These are phyloP conservation scores for Pyxicephalus adspersus DNA, from an alignment of 2,113 vertebrate genomes.

Conservation along the genomic window DNA sequence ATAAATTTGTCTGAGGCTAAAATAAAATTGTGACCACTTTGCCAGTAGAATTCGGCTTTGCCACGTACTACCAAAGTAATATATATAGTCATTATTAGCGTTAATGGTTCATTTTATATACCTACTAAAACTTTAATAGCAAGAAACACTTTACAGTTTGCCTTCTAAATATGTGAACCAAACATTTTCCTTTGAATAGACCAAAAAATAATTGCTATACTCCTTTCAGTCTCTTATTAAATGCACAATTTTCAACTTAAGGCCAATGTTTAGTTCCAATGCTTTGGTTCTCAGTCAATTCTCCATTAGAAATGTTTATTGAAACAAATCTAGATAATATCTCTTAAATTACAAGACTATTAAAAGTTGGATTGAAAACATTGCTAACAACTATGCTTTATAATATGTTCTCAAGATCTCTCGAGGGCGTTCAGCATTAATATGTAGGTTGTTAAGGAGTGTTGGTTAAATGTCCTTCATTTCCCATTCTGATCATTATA, in stretches of 20 bases:
- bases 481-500: not conserved
- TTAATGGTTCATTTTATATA: too few relatives aligned
- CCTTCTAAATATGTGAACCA: too few relatives aligned
- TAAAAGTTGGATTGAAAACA: conserved; percentile 14
- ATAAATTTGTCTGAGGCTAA: too few relatives aligned
- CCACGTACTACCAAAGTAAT: too few relatives aligned
- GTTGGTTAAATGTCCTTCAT: not conserved
- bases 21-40: too few relatives aligned
- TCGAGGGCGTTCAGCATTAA: conserved; percentile 12
- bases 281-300: conserved; percentile 35
- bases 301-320: conserved; percentile 28
- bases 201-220: too few relatives aligned
- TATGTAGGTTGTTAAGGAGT: conserved; percentile 15
- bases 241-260: not conserved
- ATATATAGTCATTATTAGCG: too few relatives aligned
- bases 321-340: not conserved
- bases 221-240: not conserved
- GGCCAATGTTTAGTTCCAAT: conserved; percentile 33
- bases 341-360: not conserved
- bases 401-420: conserved; percentile 11
- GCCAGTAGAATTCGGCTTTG: too few relatives aligned
- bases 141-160: too few relatives aligned
- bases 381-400: not conserved
- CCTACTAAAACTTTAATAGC: too few relatives aligned
- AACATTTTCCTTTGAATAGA: too few relatives aligned